Evolutionary conservation across 2,113 vertebrate species (phyloP), one percentile per base, ranked within the genome.

Genomic region (Rhinichthys klamathensis): DNA sequence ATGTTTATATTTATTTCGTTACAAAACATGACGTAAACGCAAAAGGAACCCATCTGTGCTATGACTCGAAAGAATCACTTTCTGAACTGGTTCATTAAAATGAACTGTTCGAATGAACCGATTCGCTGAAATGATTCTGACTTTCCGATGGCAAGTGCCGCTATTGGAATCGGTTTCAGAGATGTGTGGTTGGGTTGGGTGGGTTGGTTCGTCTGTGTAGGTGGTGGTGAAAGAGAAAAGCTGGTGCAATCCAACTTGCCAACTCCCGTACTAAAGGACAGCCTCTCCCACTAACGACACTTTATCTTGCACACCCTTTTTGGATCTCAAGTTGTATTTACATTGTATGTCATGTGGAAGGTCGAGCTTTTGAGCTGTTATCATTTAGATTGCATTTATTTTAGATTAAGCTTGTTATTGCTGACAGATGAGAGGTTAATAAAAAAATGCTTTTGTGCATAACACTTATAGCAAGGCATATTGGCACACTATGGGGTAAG

Each of bases 171-270:
- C 35, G n/a, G 38, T 11, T 81, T 44, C n/a, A 32, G 61, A 27
- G 25, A 25, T 63, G 58, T 41, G 49, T 41, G 38, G 38, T 41
- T 41, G 38, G 13, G 35, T 63, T 80, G 35, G 77, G 56, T 44
- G 32, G 56, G 79, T 81, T 65, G 25, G 58, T 81, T 49, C 41
- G 9, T 11, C 35, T 81, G 77, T 61, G 60, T 81, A 49, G 78
- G 79, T 81, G 61, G 79, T 81, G 61, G 60, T 5, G 38, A 67
- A 81, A 81, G 41, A 81, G 25, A 46, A 81, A 67, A 81, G 41
- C 61, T 81, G 58, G 35, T 81, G 79, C 79, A 81, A 81, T 81
- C 16, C 41, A 63, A 81, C 61, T 81, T 51, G 41, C 25, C 79
- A 67, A 46, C 38, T 63, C 58, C 58, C 78, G 6, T 63, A 6